Percentiles rank a stretch among this genome's conserved stretches.
Evolutionary conservation across 1,140 invertebrate species (phyloP).

Genomic region (Pomacea maculata): DNA sequence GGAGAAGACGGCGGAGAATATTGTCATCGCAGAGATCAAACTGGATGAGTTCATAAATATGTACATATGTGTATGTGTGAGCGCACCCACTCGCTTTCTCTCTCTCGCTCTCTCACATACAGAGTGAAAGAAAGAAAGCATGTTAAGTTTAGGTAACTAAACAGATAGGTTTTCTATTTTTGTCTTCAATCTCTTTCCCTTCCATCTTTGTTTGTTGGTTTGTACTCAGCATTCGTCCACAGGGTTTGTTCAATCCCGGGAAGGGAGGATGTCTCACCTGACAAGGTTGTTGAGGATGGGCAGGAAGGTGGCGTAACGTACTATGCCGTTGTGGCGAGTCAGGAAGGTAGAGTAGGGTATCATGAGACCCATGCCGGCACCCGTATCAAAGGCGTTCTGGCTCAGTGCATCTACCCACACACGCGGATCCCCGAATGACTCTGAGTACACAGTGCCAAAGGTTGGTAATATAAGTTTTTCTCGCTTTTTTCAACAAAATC

Average conservation of each 20-base stretch:
- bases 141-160: too few species aligned
- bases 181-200: too few species aligned
- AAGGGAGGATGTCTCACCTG: constrained; percentile 39
- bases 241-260: background rate
- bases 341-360: constrained; percentile 56
- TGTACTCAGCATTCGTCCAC: background rate
- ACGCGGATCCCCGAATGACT: constrained; percentile 48
- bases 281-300: constrained; percentile 55
- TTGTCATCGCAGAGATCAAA: constrained; percentile 14
- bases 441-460: constrained; percentile 34
- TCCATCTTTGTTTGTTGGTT: too few species aligned
- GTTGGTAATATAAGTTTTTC: background rate
- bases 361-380: constrained; percentile 56
- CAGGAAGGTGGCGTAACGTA: constrained; percentile 52
- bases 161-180: too few species aligned
- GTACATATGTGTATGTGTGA: too few species aligned
- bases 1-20: constrained; percentile 24
- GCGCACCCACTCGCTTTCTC: too few species aligned
- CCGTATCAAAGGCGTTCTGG: constrained; percentile 63
- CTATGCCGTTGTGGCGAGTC: constrained; percentile 49
- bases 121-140: too few species aligned
- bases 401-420: constrained; percentile 58
- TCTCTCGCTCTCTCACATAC: too few species aligned
- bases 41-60: background rate
- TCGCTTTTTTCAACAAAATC: too few species aligned